Percentiles rank a stretch among this genome's conserved stretches.
Conservation (phyloP, 2,797 vertebrate genomes). For the Rhabdomys pumilio region DNA sequence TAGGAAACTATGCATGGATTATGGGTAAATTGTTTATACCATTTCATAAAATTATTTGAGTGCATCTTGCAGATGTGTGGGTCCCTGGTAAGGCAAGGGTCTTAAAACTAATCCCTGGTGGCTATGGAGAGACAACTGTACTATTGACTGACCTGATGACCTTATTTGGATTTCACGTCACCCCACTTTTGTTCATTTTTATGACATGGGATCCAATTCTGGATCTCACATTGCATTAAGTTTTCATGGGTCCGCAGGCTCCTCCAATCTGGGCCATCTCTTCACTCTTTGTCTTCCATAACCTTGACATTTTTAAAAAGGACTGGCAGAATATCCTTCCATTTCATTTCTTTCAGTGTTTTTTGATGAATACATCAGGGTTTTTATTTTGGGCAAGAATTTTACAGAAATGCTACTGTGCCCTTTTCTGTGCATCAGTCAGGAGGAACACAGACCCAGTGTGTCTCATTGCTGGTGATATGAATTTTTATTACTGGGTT, state of each 20-base stretch:
- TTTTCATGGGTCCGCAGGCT: not conserved
- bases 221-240: not conserved
- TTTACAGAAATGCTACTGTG: not conserved
- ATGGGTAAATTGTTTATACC: not conserved
- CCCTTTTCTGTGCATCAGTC: not conserved
- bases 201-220: not conserved
- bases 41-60: not conserved
- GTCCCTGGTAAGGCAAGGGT: not conserved
- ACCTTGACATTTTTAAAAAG: conserved; percentile 56
- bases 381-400: conserved; percentile 36
- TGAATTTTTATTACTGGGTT: conserved; percentile 12
- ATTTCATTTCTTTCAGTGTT: conserved; percentile 7
- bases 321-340: conserved; percentile 24
- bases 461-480: not conserved
- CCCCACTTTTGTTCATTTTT: not conserved
- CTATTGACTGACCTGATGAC: not conserved
- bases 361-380: not conserved
- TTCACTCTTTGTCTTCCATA: conserved; percentile 49
- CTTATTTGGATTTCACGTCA: conserved; percentile 26
- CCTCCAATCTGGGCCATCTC: not conserved
- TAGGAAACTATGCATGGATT: not conserved
- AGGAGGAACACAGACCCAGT: not conserved
- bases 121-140: not conserved
- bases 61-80: not conserved
- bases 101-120: not conserved